Percentiles rank a stretch among this genome's conserved stretches.
phyloP scores from a whole-genome alignment of 2,888 invertebrate genomes.

The Callosobruchus maculatus region DNA sequence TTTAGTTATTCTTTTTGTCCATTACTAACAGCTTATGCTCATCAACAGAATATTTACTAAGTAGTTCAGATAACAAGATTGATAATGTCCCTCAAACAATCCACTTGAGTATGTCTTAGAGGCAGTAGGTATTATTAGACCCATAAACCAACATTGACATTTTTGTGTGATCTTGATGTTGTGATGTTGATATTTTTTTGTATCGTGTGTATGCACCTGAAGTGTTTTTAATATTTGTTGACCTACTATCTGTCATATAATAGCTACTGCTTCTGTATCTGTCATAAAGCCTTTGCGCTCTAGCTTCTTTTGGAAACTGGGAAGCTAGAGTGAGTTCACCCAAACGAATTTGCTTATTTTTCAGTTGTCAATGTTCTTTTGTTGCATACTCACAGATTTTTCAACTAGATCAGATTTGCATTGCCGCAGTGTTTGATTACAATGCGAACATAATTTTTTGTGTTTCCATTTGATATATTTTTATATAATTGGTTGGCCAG shows the following conservation, averaged over 20 bases:
- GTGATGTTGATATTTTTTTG: background rate
- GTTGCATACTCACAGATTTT: constrained; percentile 32
- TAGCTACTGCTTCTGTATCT: constrained; percentile 5
- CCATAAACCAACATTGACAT: background rate
- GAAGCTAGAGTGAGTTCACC: constrained; percentile 25
- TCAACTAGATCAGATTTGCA: constrained; percentile 36
- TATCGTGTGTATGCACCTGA: background rate
- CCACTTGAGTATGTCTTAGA: background rate
- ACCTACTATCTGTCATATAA: background rate
- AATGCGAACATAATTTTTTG: constrained; percentile 26
- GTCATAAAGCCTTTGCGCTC: constrained; percentile 6
- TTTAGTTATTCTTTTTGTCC: background rate
- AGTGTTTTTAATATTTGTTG: background rate
- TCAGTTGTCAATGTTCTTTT: constrained; percentile 47
- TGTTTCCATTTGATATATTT: constrained; percentile 22
- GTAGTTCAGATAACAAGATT: background rate
- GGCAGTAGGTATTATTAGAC: background rate
- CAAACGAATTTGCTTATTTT: constrained; percentile 37
- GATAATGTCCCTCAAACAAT: background rate
- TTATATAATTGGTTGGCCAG: constrained; percentile 32
- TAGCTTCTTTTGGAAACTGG: constrained; percentile 6
- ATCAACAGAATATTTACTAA: background rate
- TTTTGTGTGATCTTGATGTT: background rate
- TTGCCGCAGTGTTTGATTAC: constrained; percentile 24
- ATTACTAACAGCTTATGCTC: background rate